Conservation (phyloP, 1,140 invertebrate species). For the Formica selysi region DNA sequence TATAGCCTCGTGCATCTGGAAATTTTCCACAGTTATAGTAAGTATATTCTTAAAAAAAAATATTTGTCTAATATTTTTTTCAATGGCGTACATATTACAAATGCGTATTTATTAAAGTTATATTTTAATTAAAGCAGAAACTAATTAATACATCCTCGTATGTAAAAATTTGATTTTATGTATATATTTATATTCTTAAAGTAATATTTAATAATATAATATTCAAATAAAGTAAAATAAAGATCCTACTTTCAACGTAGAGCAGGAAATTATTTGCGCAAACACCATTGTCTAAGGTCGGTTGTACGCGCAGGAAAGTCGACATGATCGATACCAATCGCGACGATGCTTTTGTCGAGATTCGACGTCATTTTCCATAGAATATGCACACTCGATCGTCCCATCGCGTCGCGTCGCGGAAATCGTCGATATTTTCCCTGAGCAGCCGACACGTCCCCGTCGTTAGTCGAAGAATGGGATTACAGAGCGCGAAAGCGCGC, state of each 20-base stretch:
- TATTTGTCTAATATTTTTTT: not conserved
- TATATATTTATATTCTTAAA: not conserved
- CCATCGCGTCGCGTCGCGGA: slow-evolving; percentile 12
- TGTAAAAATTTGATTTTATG: too few species aligned
- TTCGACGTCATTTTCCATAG: slow-evolving; percentile 23
- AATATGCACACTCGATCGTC: slow-evolving; percentile 30
- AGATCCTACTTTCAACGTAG: not conserved
- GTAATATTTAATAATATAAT: not conserved
- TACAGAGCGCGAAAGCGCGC: slow-evolving; percentile 46
- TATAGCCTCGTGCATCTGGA: too few species aligned
- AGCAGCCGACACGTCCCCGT: slow-evolving; percentile 46
- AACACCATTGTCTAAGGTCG: not conserved
- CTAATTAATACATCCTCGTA: not conserved
- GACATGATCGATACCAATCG: slow-evolving; percentile 36
- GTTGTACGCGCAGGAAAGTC: not conserved
- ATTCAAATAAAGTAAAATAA: not conserved
- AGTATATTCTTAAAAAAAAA: not conserved
- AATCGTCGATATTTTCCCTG: slow-evolving; percentile 66
- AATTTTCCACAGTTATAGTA: not conserved
- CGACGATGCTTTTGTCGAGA: slow-evolving; percentile 15
- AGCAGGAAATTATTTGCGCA: not conserved
- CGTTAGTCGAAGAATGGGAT: slow-evolving; percentile 62
- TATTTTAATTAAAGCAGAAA: not conserved
- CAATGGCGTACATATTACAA: not conserved
- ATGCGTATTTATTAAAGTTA: not conserved